Evolutionary conservation across 53 echinoderm and acorn worm genomes (phyloP).

Genomic region (Luidia sarsii): DNA sequence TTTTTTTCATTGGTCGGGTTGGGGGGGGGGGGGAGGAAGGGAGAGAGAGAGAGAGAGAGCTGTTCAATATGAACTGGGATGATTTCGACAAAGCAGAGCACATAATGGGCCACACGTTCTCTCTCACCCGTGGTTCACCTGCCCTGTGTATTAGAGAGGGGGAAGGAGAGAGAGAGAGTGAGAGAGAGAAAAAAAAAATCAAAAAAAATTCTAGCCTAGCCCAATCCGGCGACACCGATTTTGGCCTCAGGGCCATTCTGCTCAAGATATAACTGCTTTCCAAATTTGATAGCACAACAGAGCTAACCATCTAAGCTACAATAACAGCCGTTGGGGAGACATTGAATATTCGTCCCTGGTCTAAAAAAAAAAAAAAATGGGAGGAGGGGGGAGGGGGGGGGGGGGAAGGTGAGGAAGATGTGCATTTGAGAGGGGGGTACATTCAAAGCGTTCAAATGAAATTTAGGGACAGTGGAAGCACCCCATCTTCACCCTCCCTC

Average conservation of each 20-base stretch:
- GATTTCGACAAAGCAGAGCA: background rate
- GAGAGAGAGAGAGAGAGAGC: too few species aligned
- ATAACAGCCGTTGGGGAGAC: conserved; percentile 44
- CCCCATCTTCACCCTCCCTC: too few species aligned
- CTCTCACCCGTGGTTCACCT: conserved; percentile 29
- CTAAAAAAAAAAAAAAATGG: background rate
- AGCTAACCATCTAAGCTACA: conserved; percentile 59
- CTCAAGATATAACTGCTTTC: conserved; percentile 47
- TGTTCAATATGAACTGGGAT: background rate
- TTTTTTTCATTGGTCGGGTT: too few species aligned
- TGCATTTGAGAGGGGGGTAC: background rate
- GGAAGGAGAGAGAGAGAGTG: too few species aligned
- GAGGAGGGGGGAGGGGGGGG: background rate
- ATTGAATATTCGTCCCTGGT: conserved; percentile 21
- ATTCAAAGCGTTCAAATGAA: too few species aligned
- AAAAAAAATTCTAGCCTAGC: background rate
- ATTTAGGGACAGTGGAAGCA: too few species aligned
- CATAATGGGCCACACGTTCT: conserved; percentile 23
- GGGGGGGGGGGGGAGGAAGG: too few species aligned
- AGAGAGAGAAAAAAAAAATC: background rate
- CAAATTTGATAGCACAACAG: conserved; percentile 55
- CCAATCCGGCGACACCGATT: background rate
- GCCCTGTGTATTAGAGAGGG: conserved; percentile 14
- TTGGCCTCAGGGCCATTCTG: background rate
- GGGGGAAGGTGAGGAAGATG: background rate